Evolutionary conservation across 2,888 invertebrate genomes (phyloP), one percentile per base, ranked within the genome.

Genomic region (Melanotus villosus): DNA sequence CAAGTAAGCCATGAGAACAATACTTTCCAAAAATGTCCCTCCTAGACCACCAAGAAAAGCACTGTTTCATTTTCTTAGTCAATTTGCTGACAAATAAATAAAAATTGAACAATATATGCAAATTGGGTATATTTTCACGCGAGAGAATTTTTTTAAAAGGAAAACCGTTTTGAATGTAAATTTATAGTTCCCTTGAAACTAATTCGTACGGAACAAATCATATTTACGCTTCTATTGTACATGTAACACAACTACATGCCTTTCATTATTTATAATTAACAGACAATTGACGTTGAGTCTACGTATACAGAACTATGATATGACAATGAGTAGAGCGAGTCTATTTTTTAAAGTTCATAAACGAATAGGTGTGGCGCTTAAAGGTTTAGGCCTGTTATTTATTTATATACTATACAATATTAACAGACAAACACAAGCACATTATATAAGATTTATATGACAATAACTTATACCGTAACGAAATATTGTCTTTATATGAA

Each of bases 251-350:
- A 16, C 19, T 26, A 56, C 34, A 43, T 43, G 32, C 30, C n/a
- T 43, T 30, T 32, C 64, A 54, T 65, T 56, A 65, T 65, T 65
- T 57, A 65, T 45, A 65, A 65, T 65, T 65, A 65, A 19, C 41
- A 47, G 34, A 65, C 65, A 47, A 65, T 43, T 30, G 56, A 47
- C 18, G 47, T n/a, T n/a, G n/a, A n/a, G n/a, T n/a, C n/a, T n/a
- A n/a, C n/a, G n/a, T n/a, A n/a, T n/a, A n/a, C 45, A 19, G 30
- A 63, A 58, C 58, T 43, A 30, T 16, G 26, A 43, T 41, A 58
- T 12, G 26, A 58, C 43, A 58, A 58, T 32, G 18, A 32, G n/a
- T n/a, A 16, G 9, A 2, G 19, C 12, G 18, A 5, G 16, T 19
- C 7, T 21, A 32, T 21, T 60, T 60, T 21, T 32, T 14, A 60